Base-by-base conservation (phyloP, 2,113 vertebrate genomes). In the Menura novaehollandiae region DNA sequence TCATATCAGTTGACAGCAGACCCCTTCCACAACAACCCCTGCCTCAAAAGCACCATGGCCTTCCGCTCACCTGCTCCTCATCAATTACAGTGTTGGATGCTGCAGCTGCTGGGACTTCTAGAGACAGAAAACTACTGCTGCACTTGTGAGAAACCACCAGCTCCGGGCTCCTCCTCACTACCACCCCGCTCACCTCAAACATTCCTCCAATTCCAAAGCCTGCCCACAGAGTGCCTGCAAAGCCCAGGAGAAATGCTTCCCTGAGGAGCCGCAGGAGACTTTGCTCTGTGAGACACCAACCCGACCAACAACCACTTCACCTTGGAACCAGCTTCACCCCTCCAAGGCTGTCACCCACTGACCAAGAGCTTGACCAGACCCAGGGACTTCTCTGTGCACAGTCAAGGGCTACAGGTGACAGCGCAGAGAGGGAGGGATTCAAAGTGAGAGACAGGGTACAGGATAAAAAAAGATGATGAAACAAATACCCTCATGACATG, bases 351-450 rank as follows among this genome's bases (percentile, higher is more conserved):
- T 62, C 37, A 30, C 16, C 27, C 8, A 24, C 64, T 35, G 62
- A 30, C 62, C 41, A 16, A 47, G 22, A 68, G 16, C 44, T 27
- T 20, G 44, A 7, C 32, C 64, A 35, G 44, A 33, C 23, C 4
- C 33, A 35, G 64, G 11, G 28, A 22, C 18, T 74, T 55, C 5
- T 55, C 28, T 63, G 37, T 22, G 49, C 47, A 22, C 28, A 28
- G 39, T 15, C 24, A 37, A 11, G 0, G 1, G 20, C 8, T 63
- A 7, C 2, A 2, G 33, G 27, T 39, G 69, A 6, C 15, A 33
- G 49, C 32, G 22, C n/a, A 55, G 59, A 56, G 41, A 28, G 35
- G 17, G 33, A n/a, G 23, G 49, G 56, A 56, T 64, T 85, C 28
- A 19, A 85, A 74, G 23, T 23, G 51, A 64, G n/a, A 47, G 18